Conservation (phyloP, 2,797 vertebrate species). For the Sciurus vulgaris region DNA sequence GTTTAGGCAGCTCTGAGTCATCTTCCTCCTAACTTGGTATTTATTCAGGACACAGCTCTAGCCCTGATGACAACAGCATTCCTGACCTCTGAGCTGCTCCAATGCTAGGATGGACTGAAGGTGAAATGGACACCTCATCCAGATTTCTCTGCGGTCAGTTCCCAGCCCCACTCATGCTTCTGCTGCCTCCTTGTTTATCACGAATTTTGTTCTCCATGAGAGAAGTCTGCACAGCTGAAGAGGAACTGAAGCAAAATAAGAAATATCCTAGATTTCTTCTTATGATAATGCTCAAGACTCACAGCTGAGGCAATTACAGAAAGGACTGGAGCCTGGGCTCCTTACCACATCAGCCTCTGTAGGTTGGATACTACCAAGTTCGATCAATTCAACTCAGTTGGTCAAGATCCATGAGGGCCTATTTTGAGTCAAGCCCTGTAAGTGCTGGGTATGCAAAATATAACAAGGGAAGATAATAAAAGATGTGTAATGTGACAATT, state of each 20-base stretch:
- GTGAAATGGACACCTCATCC: constrained; percentile 76
- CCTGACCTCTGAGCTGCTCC: constrained; percentile 78
- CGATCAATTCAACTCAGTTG: neutral
- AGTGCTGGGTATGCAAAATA: neutral
- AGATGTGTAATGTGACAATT: neutral
- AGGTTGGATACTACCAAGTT: neutral
- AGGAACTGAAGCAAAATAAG: constrained; percentile 69
- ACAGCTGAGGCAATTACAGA: constrained; percentile 55
- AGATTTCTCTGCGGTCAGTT: neutral
- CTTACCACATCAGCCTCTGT: neutral
- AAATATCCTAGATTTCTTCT: constrained; percentile 70
- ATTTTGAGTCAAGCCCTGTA: constrained; percentile 33
- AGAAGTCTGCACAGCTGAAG: constrained; percentile 79
- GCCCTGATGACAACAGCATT: constrained; percentile 80
- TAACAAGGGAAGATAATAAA: neutral
- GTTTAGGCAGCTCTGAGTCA: constrained; percentile 80
- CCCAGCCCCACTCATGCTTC: neutral
- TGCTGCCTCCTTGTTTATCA: constrained; percentile 45
- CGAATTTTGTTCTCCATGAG: constrained; percentile 61
- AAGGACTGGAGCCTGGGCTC: neutral
- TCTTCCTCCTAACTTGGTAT: constrained; percentile 76
- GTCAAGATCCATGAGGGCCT: neutral
- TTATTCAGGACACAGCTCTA: constrained; percentile 76
- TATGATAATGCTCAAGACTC: constrained; percentile 23
- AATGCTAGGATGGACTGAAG: constrained; percentile 78